A percentile compares a stretch with the other conserved stretches of the same genome.
Conservation (phyloP, 2,888 invertebrate species). For the Drosophila borealis region DNA sequence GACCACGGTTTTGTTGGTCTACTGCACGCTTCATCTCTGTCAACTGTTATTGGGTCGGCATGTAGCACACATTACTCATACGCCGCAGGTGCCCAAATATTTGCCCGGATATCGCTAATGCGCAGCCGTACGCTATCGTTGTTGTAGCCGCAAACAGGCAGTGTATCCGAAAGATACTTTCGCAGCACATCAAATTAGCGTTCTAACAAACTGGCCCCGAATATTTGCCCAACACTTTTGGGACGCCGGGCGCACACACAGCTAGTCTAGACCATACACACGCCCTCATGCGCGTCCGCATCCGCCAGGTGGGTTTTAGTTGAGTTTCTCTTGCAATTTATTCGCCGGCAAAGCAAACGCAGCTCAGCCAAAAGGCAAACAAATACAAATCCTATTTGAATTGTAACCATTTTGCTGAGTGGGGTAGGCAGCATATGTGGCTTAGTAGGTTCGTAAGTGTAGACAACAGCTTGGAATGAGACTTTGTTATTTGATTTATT, state of each 20-base stretch:
- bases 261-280: slow-evolving; percentile 14
- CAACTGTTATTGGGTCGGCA: slow-evolving; percentile 24
- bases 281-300: background rate
- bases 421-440: slow-evolving; percentile 1
- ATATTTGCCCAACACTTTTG: slow-evolving; percentile 63
- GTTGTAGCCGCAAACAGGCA: slow-evolving; percentile 40
- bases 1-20: slow-evolving; percentile 3
- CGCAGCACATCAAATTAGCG: slow-evolving; percentile 60
- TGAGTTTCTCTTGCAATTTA: slow-evolving; percentile 53
- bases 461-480: slow-evolving; percentile 24
- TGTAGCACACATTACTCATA: slow-evolving; percentile 59
- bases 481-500: slow-evolving; percentile 20
- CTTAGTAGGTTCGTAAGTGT: background rate
- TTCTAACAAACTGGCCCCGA: slow-evolving; percentile 42
- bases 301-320: slow-evolving; percentile 31
- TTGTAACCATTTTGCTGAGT: slow-evolving; percentile 52
- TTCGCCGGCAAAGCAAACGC: slow-evolving; percentile 42
- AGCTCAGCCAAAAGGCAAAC: slow-evolving; percentile 74
- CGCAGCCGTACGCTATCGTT: slow-evolving; percentile 33
- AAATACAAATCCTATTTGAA: slow-evolving; percentile 76
- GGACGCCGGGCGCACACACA: slow-evolving; percentile 25
- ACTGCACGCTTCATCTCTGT: slow-evolving; percentile 43
- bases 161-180: slow-evolving; percentile 49
- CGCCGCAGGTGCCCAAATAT: slow-evolving; percentile 67
- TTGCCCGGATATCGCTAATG: slow-evolving; percentile 55